These are phyloP conservation scores for Phaethornis superciliosus DNA, from an alignment of 2,113 vertebrate genomes.

Conservation along the genomic window DNA sequence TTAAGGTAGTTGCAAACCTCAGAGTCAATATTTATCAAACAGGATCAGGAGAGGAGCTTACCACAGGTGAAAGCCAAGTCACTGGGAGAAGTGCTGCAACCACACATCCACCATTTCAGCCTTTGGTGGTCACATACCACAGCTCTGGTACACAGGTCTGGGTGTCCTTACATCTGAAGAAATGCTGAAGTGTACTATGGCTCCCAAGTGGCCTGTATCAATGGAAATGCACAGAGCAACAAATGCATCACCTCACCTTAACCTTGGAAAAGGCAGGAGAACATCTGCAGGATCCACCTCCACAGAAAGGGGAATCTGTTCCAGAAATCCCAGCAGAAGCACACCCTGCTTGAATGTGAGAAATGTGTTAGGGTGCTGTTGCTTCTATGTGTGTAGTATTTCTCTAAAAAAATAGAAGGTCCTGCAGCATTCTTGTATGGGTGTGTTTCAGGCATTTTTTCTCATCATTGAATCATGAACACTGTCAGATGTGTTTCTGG, in stretches of 20 bases:
- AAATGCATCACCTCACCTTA: not conserved
- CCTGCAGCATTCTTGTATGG: fast-evolving
- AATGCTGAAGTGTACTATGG: not conserved
- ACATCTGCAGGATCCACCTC: not conserved
- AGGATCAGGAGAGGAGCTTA: not conserved
- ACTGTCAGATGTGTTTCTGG: not conserved
- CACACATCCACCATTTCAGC: not conserved
- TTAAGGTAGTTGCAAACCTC: not conserved
- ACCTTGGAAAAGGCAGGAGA: not conserved
- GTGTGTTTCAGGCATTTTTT: not conserved
- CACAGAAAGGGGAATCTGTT: not conserved
- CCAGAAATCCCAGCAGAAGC: not conserved
- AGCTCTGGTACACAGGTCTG: no score
- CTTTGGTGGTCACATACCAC: not conserved
- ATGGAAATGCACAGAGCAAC: not conserved
- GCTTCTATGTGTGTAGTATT: fast-evolving
- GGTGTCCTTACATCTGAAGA: not conserved
- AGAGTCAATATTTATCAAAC: not conserved
- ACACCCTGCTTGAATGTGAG: not conserved
- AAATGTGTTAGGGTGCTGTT: not conserved
- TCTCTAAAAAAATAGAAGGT: not conserved
- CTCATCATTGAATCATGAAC: not conserved
- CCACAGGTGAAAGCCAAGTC: not conserved
- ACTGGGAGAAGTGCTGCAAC: not conserved
- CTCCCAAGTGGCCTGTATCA: fast-evolving